Evolutionary conservation across 2,888 invertebrate genomes (phyloP), one percentile per base, ranked within the genome.

Genomic region (Amphipyra tragopoginis): DNA sequence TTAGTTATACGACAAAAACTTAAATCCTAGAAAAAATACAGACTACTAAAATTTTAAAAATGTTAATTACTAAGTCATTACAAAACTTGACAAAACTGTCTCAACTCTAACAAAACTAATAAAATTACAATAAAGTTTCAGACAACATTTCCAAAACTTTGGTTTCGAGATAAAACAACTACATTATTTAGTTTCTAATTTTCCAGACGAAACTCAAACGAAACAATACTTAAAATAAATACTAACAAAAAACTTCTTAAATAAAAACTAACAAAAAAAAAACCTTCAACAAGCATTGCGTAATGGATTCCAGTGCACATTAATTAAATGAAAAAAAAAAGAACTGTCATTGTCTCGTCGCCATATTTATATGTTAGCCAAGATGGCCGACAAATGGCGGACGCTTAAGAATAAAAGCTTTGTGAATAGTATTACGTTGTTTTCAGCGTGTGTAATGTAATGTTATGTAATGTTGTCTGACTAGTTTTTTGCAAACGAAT

Each of bases 311-410:
- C 43, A 42, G 39, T 38, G 39, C 43, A 40, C 36, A 58, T 68
- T 69, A 65, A 9, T 44, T 33, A 43, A 54, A 62, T 49, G 26
- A 61, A 65, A 52, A 53, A 66, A 42, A 63, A 61, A 55, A 53
- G 15, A 58, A 60, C 62, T 59, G 51, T 58, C 49, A 59, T 51
- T 58, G 51, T 53, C 29, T 50, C 56, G 47, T 65, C 47, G 51
- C 48, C 59, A 72, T 65, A 58, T 65, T 72, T 68, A 50, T 70
- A 65, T 65, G 70, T 58, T 40, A 52, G 15, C 40, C 52, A 62
- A 66, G 73, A 75, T 69, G 64, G 66, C 55, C 36, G 47, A 60
- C 58, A 58, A 72, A 69, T 72, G 60, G 44, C 42, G 33, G 45
- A n/a, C 39, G 26, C 63, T 72, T 56, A 48, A 11, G 50, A 53